phyloP scores from a whole-genome alignment of 2,888 invertebrate genomes.

The Mycalesis mineus region DNA sequence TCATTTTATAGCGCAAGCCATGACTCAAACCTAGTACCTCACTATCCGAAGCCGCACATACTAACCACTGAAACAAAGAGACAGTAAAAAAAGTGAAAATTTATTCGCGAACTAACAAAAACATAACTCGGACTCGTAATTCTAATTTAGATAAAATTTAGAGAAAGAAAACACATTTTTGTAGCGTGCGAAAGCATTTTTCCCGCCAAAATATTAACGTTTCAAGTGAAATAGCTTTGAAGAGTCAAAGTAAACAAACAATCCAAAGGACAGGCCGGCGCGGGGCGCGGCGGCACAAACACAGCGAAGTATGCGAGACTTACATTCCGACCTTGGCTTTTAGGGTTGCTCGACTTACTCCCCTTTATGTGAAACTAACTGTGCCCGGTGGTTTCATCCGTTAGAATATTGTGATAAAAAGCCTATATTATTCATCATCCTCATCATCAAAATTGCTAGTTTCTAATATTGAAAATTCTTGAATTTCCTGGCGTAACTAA shows the following conservation, averaged over 20 bases:
- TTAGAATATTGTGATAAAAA: too few relatives aligned
- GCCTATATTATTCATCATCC: too few relatives aligned
- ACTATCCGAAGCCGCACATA: too few relatives aligned
- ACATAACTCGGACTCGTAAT: not conserved
- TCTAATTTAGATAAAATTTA: not conserved
- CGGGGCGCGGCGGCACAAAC: constrained; percentile 10
- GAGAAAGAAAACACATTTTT: not conserved
- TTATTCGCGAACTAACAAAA: not conserved
- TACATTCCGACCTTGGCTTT: constrained; percentile 15
- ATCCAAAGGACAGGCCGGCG: constrained; percentile 10
- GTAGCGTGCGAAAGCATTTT: not conserved
- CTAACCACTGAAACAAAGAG: too few relatives aligned
- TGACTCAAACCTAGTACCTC: too few relatives aligned
- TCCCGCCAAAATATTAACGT: not conserved
- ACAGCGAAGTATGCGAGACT: constrained; percentile 21
- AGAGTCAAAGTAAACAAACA: constrained; percentile 20
- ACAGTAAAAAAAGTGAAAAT: not conserved
- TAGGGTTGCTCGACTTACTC: constrained; percentile 7
- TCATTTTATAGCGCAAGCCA: too few relatives aligned
- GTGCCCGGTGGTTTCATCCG: too few relatives aligned
- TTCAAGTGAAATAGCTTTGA: constrained; percentile 12
- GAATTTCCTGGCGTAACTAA: too few relatives aligned
- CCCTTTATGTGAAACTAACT: too few relatives aligned
- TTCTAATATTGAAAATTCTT: too few relatives aligned
- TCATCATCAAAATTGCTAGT: too few relatives aligned